phyloP scores from a whole-genome alignment of 2,888 invertebrate species.

The Macrosiphum euphorbiae region DNA sequence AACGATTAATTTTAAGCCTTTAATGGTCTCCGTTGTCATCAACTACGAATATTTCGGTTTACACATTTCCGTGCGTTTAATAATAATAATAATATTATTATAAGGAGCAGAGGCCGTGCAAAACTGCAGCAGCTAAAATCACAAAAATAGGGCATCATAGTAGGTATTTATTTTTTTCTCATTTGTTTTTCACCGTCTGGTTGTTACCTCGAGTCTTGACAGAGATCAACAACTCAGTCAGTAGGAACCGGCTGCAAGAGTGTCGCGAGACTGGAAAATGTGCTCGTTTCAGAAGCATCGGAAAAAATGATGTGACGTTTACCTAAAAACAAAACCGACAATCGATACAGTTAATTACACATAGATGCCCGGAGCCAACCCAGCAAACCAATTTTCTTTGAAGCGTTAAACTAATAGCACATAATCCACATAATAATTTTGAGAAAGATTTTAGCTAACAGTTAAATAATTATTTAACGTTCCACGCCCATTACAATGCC shows the following conservation, averaged over 20 bases:
- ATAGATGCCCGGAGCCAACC: not conserved
- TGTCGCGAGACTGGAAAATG: not conserved
- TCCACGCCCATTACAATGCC: not conserved
- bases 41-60: not conserved
- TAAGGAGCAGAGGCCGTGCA: not conserved
- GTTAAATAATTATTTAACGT: not conserved
- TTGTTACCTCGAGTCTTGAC: not conserved
- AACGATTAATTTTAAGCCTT: not conserved
- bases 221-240: not conserved
- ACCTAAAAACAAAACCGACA: not conserved
- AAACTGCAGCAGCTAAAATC: not conserved
- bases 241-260: not conserved
- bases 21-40: not conserved
- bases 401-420: not conserved
- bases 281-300: not conserved
- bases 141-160: not conserved
- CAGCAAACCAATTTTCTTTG: not conserved
- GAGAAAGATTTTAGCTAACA: not conserved
- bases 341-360: not conserved
- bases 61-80: not conserved
- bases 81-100: not conserved
- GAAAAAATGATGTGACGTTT: not conserved
- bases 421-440: not conserved
- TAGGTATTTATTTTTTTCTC: not conserved
- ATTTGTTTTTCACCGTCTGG: not conserved